phyloP scores from a whole-genome alignment of 2,888 invertebrate species.

The Megamerina dolium region DNA sequence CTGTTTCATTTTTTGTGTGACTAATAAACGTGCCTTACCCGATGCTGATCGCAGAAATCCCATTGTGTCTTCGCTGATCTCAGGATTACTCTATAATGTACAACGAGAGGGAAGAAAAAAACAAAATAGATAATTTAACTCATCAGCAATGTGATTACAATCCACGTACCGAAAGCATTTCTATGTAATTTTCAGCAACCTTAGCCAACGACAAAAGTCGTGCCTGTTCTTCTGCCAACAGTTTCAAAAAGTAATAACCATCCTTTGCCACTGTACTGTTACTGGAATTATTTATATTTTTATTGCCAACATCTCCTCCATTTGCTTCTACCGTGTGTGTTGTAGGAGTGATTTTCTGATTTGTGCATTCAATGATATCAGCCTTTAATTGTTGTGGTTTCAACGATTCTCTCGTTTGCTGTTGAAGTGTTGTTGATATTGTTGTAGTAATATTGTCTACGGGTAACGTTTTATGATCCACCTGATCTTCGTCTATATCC shows the following conservation, averaged over 20 bases:
- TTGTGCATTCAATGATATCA: neutral
- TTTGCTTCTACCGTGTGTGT: neutral
- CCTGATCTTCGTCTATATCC: conserved; percentile 25
- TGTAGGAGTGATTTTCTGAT: neutral
- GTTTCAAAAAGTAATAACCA: conserved; percentile 70
- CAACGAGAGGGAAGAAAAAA: conserved; percentile 4
- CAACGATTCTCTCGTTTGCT: neutral
- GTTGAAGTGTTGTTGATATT: neutral
- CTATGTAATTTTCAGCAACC: conserved; percentile 64
- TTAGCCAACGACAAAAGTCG: conserved; percentile 63
- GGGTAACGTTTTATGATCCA: conserved; percentile 27
- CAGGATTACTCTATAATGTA: conserved; percentile 42
- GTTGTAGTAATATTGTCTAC: neutral
- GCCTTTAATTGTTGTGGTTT: too few species aligned
- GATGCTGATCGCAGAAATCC: conserved; percentile 82
- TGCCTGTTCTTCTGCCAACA: conserved; percentile 68
- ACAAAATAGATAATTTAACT: too few species aligned
- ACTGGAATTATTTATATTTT: neutral
- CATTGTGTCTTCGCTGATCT: conserved; percentile 68
- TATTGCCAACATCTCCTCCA: neutral
- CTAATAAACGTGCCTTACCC: conserved; percentile 84
- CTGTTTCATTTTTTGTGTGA: conserved; percentile 91
- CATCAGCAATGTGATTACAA: too few species aligned
- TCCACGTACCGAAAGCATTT: conserved; percentile 50
- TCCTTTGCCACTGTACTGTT: conserved; percentile 47